Base-by-base conservation (phyloP, 1,140 invertebrate genomes). In the Rhopalosiphum maidis region DNA sequence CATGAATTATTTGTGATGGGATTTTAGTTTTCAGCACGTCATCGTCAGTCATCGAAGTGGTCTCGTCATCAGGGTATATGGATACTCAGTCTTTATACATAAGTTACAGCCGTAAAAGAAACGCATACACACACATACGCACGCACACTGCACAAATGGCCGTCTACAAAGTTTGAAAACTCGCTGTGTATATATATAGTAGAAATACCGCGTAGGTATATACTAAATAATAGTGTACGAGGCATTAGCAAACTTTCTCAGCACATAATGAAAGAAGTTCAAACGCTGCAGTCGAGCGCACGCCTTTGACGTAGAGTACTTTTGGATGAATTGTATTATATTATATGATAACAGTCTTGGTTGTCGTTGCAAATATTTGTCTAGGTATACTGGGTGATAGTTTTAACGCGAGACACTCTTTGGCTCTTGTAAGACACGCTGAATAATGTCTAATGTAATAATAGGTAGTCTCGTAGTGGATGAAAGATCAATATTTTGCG, bases 181-280 rank as follows among this genome's bases (percentile, higher is more conserved):
- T 77, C 5, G 60, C 30, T n/a, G 9, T n/a, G n/a, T 35, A 18
- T 77, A n/a, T 46, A 46, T 51, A 51, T 51, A 51, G 18, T 51
- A 18, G 48, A 8, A 68, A 68, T 68, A n/a, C 30, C 60, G 5
- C n/a, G 60, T n/a, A 77, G n/a, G 60, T 77, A 77, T 60, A 25
- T 68, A n/a, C 60, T 15, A 77, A 77, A 77, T 77, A 77, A 77
- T 77, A 77, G 60, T 77, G 60, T n/a, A 77, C 60, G 60, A n/a
- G 60, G 4, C 60, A 77, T 77, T 77, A n/a, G 15, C 37, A 83
- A 83, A 83, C 82, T 83, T 83, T 83, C 37, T 41, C 37, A 35
- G 60, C 35, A 41, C 35, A 83, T 83, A 83, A 83, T 83, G 82
- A 83, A 83, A 83, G 82, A 83, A 83, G 82, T 83, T 83, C 37